These are phyloP conservation scores for Lasioglossum malachurum DNA, from an alignment of 2,888 invertebrate species.

Conservation along the genomic window DNA sequence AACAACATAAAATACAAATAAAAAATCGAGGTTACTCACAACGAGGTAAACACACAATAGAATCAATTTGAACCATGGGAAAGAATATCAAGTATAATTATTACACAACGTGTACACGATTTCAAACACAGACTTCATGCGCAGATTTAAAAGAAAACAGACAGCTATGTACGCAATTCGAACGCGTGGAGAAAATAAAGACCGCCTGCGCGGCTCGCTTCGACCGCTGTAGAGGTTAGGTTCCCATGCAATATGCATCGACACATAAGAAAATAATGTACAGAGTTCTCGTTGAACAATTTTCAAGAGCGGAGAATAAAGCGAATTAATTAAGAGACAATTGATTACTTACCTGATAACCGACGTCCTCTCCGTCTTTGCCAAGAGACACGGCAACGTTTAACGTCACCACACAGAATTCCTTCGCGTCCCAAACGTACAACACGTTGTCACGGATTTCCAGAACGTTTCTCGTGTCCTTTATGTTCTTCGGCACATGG, in stretches of 20 bases:
- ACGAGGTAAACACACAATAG: neutral
- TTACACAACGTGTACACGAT: neutral
- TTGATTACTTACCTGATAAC: conserved; percentile 87
- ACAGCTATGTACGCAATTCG: neutral
- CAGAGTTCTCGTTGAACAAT: neutral
- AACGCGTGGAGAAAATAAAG: neutral
- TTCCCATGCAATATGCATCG: neutral
- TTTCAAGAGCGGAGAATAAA: neutral
- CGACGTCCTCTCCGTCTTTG: conserved; percentile 86
- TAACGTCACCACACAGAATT: conserved; percentile 88
- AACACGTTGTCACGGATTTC: conserved; percentile 89
- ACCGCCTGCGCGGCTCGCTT: conserved; percentile 35
- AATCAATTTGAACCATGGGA: neutral
- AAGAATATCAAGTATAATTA: neutral
- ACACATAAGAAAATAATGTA: neutral
- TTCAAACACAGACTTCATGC: neutral
- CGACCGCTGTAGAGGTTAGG: conserved; percentile 31
- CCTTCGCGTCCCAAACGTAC: conserved; percentile 89
- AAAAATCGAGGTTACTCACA: neutral
- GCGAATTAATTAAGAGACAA: neutral
- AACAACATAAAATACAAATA: neutral
- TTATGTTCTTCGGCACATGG: conserved; percentile 86
- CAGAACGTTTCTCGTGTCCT: conserved; percentile 88
- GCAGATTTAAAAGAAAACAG: neutral
- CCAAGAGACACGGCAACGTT: conserved; percentile 87